A percentile compares a stretch with the other conserved stretches of the same genome.
These are phyloP conservation scores for Erinaceus europaeus DNA, from an alignment of 2,113 vertebrate genomes.

Conservation along the genomic window DNA sequence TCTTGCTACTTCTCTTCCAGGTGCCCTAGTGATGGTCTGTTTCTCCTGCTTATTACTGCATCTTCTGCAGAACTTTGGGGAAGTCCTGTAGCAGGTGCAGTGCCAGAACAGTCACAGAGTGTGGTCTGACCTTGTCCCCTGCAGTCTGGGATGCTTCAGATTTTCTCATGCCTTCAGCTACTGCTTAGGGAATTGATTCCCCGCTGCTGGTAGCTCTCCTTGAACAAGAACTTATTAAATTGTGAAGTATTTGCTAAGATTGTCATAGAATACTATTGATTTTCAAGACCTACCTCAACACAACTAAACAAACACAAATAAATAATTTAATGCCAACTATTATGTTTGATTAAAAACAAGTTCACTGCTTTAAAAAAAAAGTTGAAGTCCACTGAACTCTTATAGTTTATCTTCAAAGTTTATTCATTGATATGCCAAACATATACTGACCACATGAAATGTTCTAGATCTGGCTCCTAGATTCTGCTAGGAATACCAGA, in stretches of 20 bases:
- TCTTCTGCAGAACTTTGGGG: not conserved
- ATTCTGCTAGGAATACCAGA: not conserved
- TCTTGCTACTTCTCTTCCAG: not conserved
- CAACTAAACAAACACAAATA: not conserved
- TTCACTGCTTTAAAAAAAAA: not conserved
- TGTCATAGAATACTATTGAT: not conserved
- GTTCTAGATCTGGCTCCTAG: not conserved
- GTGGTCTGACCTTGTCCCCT: not conserved
- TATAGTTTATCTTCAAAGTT: not conserved
- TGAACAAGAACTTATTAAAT: not conserved
- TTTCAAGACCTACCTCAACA: not conserved
- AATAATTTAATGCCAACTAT: constrained; percentile 3
- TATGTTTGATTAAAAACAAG: not conserved
- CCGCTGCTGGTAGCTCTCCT: constrained; percentile 5
- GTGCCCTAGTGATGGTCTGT: not conserved
- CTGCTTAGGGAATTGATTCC: not conserved
- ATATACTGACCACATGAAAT: not conserved
- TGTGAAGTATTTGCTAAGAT: not conserved
- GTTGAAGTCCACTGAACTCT: not conserved
- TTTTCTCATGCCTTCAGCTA: not conserved
- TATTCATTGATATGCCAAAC: not conserved
- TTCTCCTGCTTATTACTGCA: not conserved
- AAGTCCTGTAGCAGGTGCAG: not conserved
- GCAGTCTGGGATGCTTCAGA: not conserved
- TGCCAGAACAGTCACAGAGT: not conserved